Percentiles rank a stretch among this genome's conserved stretches.
Evolutionary conservation across 2,797 vertebrate genomes (phyloP).

Genomic region (Ptychobarbus kaznakovi): DNA sequence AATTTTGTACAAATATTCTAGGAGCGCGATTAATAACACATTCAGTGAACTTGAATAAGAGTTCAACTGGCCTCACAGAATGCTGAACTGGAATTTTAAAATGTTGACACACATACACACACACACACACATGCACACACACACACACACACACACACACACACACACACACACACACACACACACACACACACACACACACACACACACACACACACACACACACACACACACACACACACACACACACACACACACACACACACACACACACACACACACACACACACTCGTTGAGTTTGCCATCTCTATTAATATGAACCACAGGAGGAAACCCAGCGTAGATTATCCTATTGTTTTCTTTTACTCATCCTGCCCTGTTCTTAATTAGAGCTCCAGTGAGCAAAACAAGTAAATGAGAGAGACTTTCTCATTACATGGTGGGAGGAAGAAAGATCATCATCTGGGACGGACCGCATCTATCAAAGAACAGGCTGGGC

Average conservation of each 20-base stretch:
- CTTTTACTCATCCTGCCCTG: not conserved
- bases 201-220: not conserved
- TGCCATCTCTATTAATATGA: slow-evolving; percentile 11
- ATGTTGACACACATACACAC: not conserved
- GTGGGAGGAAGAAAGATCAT: slow-evolving; percentile 21
- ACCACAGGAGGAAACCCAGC: not conserved
- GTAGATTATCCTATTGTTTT: not conserved
- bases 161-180: not conserved
- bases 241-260: not conserved
- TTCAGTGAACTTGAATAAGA: too few relatives aligned
- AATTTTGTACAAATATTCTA: too few relatives aligned
- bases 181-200: not conserved
- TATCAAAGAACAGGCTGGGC: slow-evolving; percentile 17
- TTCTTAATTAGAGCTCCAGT: slow-evolving; percentile 25
- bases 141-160: not conserved
- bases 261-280: not conserved
- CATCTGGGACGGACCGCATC: not conserved
- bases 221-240: not conserved
- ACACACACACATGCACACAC: not conserved
- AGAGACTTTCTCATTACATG: slow-evolving; percentile 23
- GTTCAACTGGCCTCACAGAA: too few relatives aligned
- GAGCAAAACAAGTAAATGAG: slow-evolving; percentile 27
- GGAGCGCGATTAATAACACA: too few relatives aligned
- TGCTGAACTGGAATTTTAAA: too few relatives aligned
- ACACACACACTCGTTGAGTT: not conserved